Base-by-base conservation (phyloP, 2,797 vertebrate species). In the Lacerta viridis region DNA sequence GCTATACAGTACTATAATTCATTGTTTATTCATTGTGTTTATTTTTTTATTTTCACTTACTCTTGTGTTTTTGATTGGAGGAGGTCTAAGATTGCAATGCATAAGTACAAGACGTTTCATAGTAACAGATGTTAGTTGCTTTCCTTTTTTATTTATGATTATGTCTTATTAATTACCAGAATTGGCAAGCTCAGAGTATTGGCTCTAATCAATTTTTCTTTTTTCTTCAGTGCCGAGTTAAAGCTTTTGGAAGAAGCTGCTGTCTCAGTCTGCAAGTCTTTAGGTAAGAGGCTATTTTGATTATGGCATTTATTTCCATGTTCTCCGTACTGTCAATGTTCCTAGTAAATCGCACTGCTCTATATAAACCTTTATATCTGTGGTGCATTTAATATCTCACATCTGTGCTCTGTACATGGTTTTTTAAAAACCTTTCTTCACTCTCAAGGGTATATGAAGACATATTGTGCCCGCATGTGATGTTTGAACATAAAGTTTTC, bases 181-280 rank as follows among this genome's bases (percentile, higher is more conserved):
- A 64, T 64, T 29, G 7, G 29, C 66, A 64, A 17, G 50, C 11
- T 81, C 71, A 46, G 27, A 5, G 1, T 77, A n/a, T 82, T 46
- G 0, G 7, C 81, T n/a, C 5, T 94, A 91, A 94, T 76, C 23
- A 2, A 2, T 75, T 88, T 78, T 25, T 85, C 82, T 93, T 92
- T 13, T 74, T 41, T 46, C 43, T 88, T 81, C 94, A 99, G 99
- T 90, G 96, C 97, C 39, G 99, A 99, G 92, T 97, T 98, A 61
- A 99, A 98, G 95, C 97, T 98, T 68, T 92, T 99, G 96, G 99
- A 99, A 93, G 98, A 99, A 94, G 98, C 98, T 10, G 98, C 99
- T 33, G 83, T 98, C 93, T 98, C 98, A 0, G 95, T 99, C 90
- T 98, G 98, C 96, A 99, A 98, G 94, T 97, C 95, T 93, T 96